These are phyloP conservation scores for Cheilosia pagana DNA, from an alignment of 2,888 invertebrate species.

Conservation along the genomic window DNA sequence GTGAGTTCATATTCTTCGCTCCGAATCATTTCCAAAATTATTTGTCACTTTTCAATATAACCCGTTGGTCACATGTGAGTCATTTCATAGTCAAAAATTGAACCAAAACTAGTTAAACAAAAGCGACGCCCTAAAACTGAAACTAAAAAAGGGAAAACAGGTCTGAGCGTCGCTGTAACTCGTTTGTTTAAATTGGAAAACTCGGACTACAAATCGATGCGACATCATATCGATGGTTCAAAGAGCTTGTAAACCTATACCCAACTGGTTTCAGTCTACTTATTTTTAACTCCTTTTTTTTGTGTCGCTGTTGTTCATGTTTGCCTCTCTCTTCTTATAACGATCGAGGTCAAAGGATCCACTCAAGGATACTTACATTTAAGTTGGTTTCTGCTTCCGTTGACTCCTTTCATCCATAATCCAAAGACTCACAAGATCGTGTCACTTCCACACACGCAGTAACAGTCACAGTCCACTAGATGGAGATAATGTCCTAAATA, in stretches of 20 bases:
- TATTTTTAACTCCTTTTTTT: conserved; percentile 37
- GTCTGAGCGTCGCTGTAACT: conserved; percentile 50
- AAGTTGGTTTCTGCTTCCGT: not conserved
- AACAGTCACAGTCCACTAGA: not conserved
- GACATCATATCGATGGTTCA: conserved; percentile 31
- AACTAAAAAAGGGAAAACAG: conserved; percentile 33
- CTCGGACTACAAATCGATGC: conserved; percentile 40
- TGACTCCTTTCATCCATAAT: conserved; percentile 60
- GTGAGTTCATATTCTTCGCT: not conserved
- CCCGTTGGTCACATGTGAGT: conserved; percentile 11
- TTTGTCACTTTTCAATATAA: not conserved
- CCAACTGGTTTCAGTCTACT: conserved; percentile 65
- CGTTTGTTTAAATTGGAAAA: conserved; percentile 42
- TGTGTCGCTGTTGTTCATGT: not conserved
- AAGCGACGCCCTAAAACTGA: conserved; percentile 13
- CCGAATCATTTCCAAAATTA: not conserved
- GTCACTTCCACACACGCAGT: not conserved
- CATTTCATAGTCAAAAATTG: conserved; percentile 14
- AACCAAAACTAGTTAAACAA: conserved; percentile 14
- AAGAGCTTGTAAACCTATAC: conserved; percentile 2
- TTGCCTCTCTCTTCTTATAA: conserved; percentile 11
- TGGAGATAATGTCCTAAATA: conserved; percentile 38
- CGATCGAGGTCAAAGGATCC: conserved; percentile 48
- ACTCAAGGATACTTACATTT: conserved; percentile 60
- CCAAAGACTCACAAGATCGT: conserved; percentile 28